phyloP scores from a whole-genome alignment of 2,888 invertebrate genomes.

The Dusona sp. region DNA sequence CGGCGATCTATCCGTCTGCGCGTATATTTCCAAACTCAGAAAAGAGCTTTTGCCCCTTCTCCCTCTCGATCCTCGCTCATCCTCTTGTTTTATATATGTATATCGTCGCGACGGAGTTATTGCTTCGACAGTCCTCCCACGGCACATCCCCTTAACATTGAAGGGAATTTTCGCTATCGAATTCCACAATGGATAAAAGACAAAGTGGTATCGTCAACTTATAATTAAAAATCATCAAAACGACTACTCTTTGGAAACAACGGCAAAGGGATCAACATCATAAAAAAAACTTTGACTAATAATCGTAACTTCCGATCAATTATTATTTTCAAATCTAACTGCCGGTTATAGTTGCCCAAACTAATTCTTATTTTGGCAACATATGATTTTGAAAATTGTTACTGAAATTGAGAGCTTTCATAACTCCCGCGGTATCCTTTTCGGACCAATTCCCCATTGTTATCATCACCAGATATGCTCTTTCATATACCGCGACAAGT shows the following conservation, averaged over 20 bases:
- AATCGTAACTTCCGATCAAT: not conserved
- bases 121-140: constrained; percentile 37
- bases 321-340: not conserved
- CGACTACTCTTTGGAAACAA: not conserved
- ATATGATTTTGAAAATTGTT: not conserved
- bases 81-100: not conserved
- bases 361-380: not conserved
- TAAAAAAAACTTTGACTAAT: not conserved
- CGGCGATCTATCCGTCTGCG: constrained; percentile 44
- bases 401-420: not conserved
- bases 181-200: constrained; percentile 29
- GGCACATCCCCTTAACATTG: too few relatives aligned
- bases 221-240: constrained; percentile 16
- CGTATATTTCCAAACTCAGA: constrained; percentile 56
- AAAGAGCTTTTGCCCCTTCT: not conserved
- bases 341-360: not conserved
- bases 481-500: not conserved
- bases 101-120: constrained; percentile 51
- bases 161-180: constrained; percentile 14
- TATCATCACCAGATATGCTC: constrained; percentile 5
- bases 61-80: not conserved
- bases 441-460: not conserved
- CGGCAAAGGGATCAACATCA: not conserved
- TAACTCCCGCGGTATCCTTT: not conserved
- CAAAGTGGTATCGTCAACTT: not conserved